Conservation (phyloP, 2,888 invertebrate species). For the Meteorus cinctellus region DNA sequence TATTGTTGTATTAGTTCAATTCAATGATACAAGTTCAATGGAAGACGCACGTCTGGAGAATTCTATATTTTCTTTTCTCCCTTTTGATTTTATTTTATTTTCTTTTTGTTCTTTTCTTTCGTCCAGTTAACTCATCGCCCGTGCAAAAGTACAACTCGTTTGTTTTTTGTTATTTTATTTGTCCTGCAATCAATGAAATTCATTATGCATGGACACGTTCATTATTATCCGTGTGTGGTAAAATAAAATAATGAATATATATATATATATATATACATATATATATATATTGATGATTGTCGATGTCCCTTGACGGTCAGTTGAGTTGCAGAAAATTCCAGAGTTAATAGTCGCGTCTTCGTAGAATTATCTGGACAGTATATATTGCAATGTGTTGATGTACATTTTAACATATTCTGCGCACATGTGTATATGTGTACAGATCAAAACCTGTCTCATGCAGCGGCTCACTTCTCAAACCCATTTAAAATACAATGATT, state of each 20-base stretch:
- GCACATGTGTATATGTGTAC: background rate
- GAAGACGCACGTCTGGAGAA: background rate
- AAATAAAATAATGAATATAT: background rate
- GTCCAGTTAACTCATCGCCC: background rate
- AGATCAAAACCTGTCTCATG: background rate
- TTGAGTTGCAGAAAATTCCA: background rate
- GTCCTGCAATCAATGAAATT: background rate
- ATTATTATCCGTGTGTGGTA: constrained; percentile 3
- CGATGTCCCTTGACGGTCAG: background rate
- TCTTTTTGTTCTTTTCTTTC: background rate
- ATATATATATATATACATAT: background rate
- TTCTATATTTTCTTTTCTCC: background rate
- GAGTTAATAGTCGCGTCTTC: constrained; percentile 7
- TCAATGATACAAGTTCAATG: constrained; percentile 15
- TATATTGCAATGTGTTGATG: constrained; percentile 1
- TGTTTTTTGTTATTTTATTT: background rate
- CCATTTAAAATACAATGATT: background rate
- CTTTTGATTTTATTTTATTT: background rate
- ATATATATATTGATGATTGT: background rate
- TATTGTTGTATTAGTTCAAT: constrained; percentile 38
- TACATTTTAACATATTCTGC: background rate
- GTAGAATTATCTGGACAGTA: background rate
- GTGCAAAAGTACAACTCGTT: background rate
- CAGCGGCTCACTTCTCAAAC: background rate
- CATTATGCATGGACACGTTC: constrained; percentile 7